phyloP scores from a whole-genome alignment of 2,888 invertebrate genomes.

The Drosophila conformis region DNA sequence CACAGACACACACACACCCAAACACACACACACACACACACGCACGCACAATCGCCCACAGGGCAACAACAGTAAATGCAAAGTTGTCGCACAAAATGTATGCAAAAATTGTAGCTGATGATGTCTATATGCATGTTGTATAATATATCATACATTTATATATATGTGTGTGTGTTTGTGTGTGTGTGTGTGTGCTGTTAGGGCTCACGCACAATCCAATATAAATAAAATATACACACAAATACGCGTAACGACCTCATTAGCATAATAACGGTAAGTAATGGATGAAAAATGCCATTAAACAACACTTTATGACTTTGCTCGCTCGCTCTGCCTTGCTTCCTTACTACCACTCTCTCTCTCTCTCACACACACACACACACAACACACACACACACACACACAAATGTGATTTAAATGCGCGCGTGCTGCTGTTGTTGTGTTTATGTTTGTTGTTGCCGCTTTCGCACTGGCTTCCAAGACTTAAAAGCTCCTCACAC shows the following conservation, averaged over 20 bases:
- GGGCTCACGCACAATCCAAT: constrained; percentile 65
- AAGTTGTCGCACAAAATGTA: constrained; percentile 37
- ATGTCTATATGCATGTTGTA: constrained; percentile 43
- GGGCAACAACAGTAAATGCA: constrained; percentile 35
- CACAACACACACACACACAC: constrained; percentile 4
- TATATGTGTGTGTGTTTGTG: constrained; percentile 14
- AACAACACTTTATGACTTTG: constrained; percentile 85
- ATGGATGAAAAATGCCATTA: constrained; percentile 83
- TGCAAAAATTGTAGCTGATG: constrained; percentile 55
- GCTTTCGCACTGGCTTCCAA: constrained; percentile 62
- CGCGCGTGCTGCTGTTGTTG: constrained; percentile 43
- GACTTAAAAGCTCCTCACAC: constrained; percentile 64
- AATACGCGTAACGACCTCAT: constrained; percentile 83
- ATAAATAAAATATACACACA: constrained; percentile 79
- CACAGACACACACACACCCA: constrained; percentile 9
- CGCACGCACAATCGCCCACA: constrained; percentile 29
- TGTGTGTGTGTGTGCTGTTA: constrained; percentile 16
- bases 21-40: not conserved
- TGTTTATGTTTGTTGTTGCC: constrained; percentile 37
- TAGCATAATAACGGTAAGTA: constrained; percentile 84
- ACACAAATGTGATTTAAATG: constrained; percentile 57
- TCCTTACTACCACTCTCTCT: constrained; percentile 27
- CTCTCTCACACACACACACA: constrained; percentile 13
- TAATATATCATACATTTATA: constrained; percentile 14
- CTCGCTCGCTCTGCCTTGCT: constrained; percentile 17